phyloP scores from a whole-genome alignment of 2,888 invertebrate genomes.

The Salpingus planirostris region DNA sequence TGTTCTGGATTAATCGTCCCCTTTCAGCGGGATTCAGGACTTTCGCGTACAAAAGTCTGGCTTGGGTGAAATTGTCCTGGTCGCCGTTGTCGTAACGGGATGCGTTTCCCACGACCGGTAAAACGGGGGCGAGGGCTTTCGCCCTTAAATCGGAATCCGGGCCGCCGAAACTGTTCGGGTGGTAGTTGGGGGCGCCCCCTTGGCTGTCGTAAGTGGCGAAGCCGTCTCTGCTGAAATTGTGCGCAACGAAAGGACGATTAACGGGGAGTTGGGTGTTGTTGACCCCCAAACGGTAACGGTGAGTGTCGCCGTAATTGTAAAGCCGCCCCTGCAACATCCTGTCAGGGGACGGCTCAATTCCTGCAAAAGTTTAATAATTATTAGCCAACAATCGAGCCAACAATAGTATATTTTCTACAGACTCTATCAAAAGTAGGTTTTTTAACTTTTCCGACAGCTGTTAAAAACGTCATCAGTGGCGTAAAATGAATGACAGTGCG shows the following conservation, averaged over 20 bases:
- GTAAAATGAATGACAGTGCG: no score
- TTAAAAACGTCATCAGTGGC: no score
- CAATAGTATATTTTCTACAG: no score
- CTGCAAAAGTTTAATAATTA: no score
- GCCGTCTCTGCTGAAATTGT: constrained; percentile 87
- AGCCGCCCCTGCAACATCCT: constrained; percentile 86
- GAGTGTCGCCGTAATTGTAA: constrained; percentile 87
- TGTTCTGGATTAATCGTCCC: constrained; percentile 67
- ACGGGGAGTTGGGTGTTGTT: constrained; percentile 90
- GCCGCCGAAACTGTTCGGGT: constrained; percentile 91
- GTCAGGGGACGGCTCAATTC: constrained; percentile 88
- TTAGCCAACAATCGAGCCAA: no score
- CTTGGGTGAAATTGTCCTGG: constrained; percentile 88
- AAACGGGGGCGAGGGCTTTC: constrained; percentile 49
- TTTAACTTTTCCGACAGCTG: no score
- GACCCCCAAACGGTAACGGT: constrained; percentile 79
- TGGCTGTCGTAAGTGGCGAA: constrained; percentile 67
- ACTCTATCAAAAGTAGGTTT: no score
- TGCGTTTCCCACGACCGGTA: constrained; percentile 62
- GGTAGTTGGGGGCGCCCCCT: constrained; percentile 90
- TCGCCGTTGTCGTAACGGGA: constrained; percentile 68
- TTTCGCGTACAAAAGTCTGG: constrained; percentile 77
- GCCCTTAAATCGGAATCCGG: constrained; percentile 65
- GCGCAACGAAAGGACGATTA: constrained; percentile 76
- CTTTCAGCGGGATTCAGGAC: constrained; percentile 64